These are phyloP conservation scores for Dynastes maya DNA, from an alignment of 2,888 invertebrate species.

Conservation along the genomic window DNA sequence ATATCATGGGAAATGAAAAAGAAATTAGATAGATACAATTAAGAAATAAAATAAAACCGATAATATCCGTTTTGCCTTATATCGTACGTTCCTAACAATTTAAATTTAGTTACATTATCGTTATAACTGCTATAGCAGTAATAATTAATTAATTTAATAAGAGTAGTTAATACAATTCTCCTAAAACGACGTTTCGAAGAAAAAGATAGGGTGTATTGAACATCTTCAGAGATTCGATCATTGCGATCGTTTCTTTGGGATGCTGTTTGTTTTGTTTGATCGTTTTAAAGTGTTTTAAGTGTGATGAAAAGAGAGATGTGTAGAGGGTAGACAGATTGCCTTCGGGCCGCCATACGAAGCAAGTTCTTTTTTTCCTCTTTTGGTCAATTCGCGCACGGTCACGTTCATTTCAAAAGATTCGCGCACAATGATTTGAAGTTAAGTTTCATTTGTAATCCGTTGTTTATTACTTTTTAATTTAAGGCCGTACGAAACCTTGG, in stretches of 20 bases:
- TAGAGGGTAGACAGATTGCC: constrained; percentile 33
- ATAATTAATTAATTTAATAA: constrained; percentile 27
- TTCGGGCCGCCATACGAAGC: constrained; percentile 56
- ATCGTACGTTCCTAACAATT: constrained; percentile 8
- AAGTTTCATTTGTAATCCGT: constrained; percentile 53
- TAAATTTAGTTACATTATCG: background rate
- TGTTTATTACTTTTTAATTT: constrained; percentile 50
- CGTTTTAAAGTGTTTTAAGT: constrained; percentile 12
- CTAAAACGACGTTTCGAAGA: constrained; percentile 37
- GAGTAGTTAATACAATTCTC: constrained; percentile 25
- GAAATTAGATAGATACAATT: background rate
- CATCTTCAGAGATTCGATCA: constrained; percentile 35
- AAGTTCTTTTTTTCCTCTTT: constrained; percentile 17
- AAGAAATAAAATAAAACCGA: background rate
- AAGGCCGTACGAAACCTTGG: constrained; percentile 64
- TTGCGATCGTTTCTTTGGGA: constrained; percentile 16
- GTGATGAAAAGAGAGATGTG: constrained; percentile 34
- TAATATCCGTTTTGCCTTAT: constrained; percentile 4
- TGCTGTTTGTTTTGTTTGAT: constrained; percentile 2
- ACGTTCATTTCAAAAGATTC: constrained; percentile 34
- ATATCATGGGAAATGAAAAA: background rate
- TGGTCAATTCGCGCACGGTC: constrained; percentile 17
- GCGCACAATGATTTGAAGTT: constrained; percentile 42
- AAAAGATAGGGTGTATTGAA: background rate
- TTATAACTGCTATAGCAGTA: constrained; percentile 5